Conservation (phyloP, 2,797 vertebrate species). For the Hemitrygon akajei region DNA sequence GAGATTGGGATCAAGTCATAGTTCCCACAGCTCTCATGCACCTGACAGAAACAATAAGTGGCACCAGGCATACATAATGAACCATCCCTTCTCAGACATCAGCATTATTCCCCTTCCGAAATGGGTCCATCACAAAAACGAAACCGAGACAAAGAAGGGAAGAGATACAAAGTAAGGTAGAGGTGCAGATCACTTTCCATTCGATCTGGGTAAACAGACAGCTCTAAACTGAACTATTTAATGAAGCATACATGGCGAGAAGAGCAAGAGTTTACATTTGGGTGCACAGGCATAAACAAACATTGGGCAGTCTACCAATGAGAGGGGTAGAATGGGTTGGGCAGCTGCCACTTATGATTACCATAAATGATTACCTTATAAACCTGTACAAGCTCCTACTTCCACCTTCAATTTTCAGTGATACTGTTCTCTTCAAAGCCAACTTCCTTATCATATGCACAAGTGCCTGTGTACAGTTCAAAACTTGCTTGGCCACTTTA, state of each 20-base stretch:
- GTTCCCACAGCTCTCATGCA: too few species aligned
- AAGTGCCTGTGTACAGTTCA: too few species aligned
- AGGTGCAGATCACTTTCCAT: background rate
- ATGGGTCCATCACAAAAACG: too few species aligned
- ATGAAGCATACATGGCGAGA: background rate
- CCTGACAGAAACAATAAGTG: background rate
- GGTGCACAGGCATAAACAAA: background rate
- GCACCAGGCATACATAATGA: background rate
- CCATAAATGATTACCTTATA: background rate
- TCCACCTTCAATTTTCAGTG: background rate
- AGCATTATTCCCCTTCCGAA: background rate
- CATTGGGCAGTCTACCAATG: too few species aligned
- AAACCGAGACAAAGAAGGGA: background rate
- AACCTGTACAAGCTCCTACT: background rate
- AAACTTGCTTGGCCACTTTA: too few species aligned
- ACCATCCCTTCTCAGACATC: background rate
- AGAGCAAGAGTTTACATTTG: background rate
- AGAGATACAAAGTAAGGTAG: background rate
- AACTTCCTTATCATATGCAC: too few species aligned
- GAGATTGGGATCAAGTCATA: background rate
- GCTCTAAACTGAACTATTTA: too few species aligned
- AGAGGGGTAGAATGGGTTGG: background rate
- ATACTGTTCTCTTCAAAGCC: too few species aligned
- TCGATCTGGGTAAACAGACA: background rate
- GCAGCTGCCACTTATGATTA: background rate